Conservation (phyloP, 2,888 invertebrate genomes). For the Hirtodrosophila alboralis region DNA sequence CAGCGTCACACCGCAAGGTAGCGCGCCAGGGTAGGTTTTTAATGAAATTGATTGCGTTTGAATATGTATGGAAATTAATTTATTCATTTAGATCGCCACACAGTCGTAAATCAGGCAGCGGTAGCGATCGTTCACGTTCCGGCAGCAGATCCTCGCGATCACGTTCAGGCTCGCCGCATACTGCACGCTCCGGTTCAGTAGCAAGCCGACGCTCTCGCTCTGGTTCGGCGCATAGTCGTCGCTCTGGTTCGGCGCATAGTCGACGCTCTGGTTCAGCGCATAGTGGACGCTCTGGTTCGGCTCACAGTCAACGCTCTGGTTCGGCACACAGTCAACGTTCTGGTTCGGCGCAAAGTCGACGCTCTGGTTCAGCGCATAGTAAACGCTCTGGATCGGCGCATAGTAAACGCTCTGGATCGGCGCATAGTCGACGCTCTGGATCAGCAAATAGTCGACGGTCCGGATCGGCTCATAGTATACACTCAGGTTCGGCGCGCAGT, state of each 20-base stretch:
- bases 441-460: constrained; percentile 13
- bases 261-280: constrained; percentile 60
- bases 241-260: constrained; percentile 38
- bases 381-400: constrained; percentile 61
- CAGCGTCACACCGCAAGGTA: constrained; percentile 77
- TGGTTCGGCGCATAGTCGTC: constrained; percentile 26
- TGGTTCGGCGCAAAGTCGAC: constrained; percentile 17
- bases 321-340: constrained; percentile 45
- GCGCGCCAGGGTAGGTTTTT: constrained; percentile 61
- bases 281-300: constrained; percentile 62
- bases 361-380: constrained; percentile 17
- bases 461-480: constrained; percentile 14
- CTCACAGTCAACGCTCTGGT: constrained; percentile 50
- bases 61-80: background rate
- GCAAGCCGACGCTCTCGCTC: background rate
- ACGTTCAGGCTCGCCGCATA: constrained; percentile 59
- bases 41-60: background rate
- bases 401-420: too few species aligned
- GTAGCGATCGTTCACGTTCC: constrained; percentile 80
- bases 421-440: background rate
- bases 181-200: constrained; percentile 58
- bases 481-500: constrained; percentile 69
- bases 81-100: constrained; percentile 65
- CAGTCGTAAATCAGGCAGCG: constrained; percentile 75
- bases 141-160: constrained; percentile 51